Percentiles rank a stretch among this genome's conserved stretches.
Evolutionary conservation across 2,888 invertebrate species (phyloP).

Genomic region (Pocota personata): DNA sequence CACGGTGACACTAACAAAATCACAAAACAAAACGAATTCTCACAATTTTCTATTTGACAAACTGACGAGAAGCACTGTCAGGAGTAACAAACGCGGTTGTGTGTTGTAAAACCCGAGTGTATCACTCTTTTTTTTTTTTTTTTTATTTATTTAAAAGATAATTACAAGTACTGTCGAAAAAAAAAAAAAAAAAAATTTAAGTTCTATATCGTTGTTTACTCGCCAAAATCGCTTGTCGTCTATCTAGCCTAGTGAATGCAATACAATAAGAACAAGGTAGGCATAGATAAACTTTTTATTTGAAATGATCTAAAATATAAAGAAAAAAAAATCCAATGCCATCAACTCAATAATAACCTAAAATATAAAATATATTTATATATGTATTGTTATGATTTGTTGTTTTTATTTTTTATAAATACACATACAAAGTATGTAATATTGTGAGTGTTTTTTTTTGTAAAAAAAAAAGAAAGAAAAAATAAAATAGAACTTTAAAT

Average conservation of each 20-base stretch:
- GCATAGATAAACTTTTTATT: slow-evolving; percentile 16
- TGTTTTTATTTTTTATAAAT: not conserved
- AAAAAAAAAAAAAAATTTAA: not conserved
- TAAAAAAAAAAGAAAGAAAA: not conserved
- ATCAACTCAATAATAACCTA: slow-evolving; percentile 23
- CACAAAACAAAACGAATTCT: not conserved
- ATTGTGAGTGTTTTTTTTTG: not conserved
- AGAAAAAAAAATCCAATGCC: slow-evolving; percentile 4
- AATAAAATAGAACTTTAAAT: not conserved
- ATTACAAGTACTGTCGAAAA: not conserved
- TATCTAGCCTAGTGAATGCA: slow-evolving; percentile 29
- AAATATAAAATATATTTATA: not conserved
- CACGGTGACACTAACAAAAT: not conserved
- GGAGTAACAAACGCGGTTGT: slow-evolving; percentile 30
- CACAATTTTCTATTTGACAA: slow-evolving; percentile 3
- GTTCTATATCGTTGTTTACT: slow-evolving; percentile 9
- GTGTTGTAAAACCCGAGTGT: slow-evolving; percentile 2
- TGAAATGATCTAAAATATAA: not conserved
- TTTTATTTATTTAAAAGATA: not conserved
- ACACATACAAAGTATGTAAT: not conserved
- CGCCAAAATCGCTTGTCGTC: slow-evolving; percentile 4
- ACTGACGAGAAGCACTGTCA: slow-evolving; percentile 3
- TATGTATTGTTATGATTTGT: not conserved
- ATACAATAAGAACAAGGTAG: slow-evolving; percentile 25
- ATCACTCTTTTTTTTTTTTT: not conserved